A percentile compares a stretch with the other conserved stretches of the same genome.
These are phyloP conservation scores for Ericerus pela DNA, from an alignment of 1,140 invertebrate genomes.

Conservation along the genomic window DNA sequence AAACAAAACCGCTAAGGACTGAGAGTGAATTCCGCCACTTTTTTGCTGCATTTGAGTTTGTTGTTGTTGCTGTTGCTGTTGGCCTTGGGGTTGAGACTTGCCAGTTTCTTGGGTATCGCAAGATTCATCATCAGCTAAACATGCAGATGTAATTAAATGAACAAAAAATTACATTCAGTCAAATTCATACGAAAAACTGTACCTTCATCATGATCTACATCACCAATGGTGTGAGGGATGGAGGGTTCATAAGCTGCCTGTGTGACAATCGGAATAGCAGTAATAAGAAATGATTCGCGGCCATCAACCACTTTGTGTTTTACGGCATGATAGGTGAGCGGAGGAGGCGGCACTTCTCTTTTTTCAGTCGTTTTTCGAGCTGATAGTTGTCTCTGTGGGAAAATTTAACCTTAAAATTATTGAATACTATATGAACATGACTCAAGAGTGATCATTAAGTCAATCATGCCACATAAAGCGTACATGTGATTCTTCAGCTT, in stretches of 20 bases:
- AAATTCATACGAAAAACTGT: constrained; percentile 13
- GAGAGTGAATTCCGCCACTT: constrained; percentile 34
- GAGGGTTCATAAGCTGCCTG: constrained; percentile 94
- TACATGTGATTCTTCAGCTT: constrained; percentile 3
- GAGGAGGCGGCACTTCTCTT: neutral
- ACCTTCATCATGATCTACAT: constrained; percentile 82
- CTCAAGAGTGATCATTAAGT: neutral
- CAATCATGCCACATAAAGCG: neutral
- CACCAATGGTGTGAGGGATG: constrained; percentile 61
- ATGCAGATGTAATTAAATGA: no score
- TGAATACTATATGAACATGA: neutral
- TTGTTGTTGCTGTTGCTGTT: neutral
- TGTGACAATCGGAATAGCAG: constrained; percentile 87
- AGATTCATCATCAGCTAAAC: neutral
- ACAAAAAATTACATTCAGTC: neutral
- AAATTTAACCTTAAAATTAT: neutral
- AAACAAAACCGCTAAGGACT: constrained; percentile 85
- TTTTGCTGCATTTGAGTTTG: neutral
- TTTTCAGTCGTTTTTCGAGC: constrained; percentile 1
- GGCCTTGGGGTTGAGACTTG: neutral
- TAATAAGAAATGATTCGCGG: constrained; percentile 89
- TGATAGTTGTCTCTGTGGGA: neutral
- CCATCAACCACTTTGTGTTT: constrained; percentile 37
- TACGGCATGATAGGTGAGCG: neutral
- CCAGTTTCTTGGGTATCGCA: neutral